Conservation (phyloP, 1,140 invertebrate species). For the Drosophila rhopaloa region DNA sequence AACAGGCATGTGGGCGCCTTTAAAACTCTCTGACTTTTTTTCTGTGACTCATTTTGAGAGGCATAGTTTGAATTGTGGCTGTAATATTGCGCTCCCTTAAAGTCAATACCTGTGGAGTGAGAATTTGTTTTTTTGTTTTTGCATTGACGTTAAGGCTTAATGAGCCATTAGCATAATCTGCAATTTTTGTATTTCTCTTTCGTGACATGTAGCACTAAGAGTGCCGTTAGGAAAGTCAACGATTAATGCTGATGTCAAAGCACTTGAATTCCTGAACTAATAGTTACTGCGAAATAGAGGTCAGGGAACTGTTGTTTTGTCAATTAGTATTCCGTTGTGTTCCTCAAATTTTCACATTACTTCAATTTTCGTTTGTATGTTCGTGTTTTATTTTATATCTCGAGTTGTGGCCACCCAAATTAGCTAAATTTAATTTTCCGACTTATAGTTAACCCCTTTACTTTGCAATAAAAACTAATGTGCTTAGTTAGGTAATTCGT, state of each 20-base stretch:
- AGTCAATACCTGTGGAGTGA: slow-evolving; percentile 13
- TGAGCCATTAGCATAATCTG: slow-evolving; percentile 34
- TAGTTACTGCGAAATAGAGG: not conserved
- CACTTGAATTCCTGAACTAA: not conserved
- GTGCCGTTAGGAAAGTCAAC: slow-evolving; percentile 22
- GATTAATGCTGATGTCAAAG: slow-evolving; percentile 11
- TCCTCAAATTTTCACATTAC: not conserved
- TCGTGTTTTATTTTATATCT: too few species aligned
- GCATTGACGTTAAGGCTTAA: slow-evolving; percentile 6
- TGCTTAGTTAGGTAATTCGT: too few species aligned
- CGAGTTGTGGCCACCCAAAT: too few species aligned
- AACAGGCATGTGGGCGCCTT: slow-evolving; percentile 11
- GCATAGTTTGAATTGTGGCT: not conserved
- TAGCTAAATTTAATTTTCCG: too few species aligned
- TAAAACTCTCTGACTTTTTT: not conserved
- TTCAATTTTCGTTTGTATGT: too few species aligned
- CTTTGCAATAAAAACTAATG: too few species aligned
- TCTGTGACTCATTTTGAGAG: not conserved
- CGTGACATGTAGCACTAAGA: slow-evolving; percentile 28
- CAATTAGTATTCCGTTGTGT: slow-evolving; percentile 11
- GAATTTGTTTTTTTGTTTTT: slow-evolving; percentile 19
- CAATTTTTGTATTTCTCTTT: slow-evolving; percentile 35
- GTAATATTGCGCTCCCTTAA: slow-evolving; percentile 6
- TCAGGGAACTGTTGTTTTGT: slow-evolving; percentile 11
- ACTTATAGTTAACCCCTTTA: too few species aligned